Base-by-base conservation (phyloP, 2,113 vertebrate genomes). In the Irena cyanogastra region DNA sequence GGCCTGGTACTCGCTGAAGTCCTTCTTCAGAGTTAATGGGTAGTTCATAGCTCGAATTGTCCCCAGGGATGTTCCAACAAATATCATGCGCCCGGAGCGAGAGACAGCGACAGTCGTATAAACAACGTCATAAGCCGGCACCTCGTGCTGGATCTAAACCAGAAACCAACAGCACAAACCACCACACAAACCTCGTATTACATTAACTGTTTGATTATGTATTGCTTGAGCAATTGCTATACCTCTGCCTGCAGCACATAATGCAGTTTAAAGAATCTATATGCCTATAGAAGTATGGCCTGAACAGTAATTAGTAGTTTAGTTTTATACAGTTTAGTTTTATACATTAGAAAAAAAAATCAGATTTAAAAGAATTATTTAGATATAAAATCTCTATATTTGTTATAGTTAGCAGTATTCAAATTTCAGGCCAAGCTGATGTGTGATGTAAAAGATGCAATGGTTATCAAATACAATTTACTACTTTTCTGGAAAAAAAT, bases 61-160 rank as follows among this genome's bases (percentile, higher is more conserved):
- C 28, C 99, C 99, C 68, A 94, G 75, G 3, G 98, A 98, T 3
- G 99, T 99, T n/a, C 99, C 99, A 31, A 98, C 98, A 94, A 99
- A 99, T 59, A 99, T 63, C 56, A 98, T 97, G 65, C 97, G 97
- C 2, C 99, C 99, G 0, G 98, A 99, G 71, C 93, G 98, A 41
- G 99, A 98, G 93, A 99, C 98, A 50, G 97, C 97, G 1, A 99
- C 52, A 5, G 98, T 94, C 3, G 98, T 99, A 74, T 99, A 99
- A 80, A 92, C 74, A 41, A 98, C 97, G 0, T 97, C 98, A 45
- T 98, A 97, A 30, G 98, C 96, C 39, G 98, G 65, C 33, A 98
- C 96, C 80, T 99, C 99, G 15, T 96, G 98, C 75, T 99, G 96
- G 69, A 99, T 98, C 99, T 99, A 22, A 70, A 94, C 33, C 33